Base-by-base conservation (phyloP, 2,797 vertebrate species). In the Kryptopterus vitreolus region DNA sequence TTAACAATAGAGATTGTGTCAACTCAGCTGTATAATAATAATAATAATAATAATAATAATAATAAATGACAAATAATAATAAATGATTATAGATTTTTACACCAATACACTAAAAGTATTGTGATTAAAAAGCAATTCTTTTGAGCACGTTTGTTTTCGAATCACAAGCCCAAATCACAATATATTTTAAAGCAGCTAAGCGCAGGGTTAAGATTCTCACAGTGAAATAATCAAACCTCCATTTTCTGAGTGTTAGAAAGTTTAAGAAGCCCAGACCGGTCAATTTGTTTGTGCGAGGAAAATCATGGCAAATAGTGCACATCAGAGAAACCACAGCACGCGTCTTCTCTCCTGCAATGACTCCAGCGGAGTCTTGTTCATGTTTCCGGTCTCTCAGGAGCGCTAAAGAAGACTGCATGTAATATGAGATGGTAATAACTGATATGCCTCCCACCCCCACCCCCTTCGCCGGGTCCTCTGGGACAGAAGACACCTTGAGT, bases 401-500 rank as follows among this genome's bases (percentile, higher is more conserved):
- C 61, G 62, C 53, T 35, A 76, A 74, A 59, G 55, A 70, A 70
- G 26, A 26, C 75, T 57, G 22, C 73, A 78, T 22, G 76, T 69
- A 75, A 80, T 76, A 78, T n/a, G 58, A 85, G 81, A 82, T 83
- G 79, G 81, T 77, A 86, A 84, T 88, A 84, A 82, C 79, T 29
- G 71, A 78, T 81, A 85, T 69, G n/a, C 76, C 58, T 16, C 33
- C 16, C 57, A 35, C 50, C 52, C 77, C 55, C 12, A 52, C 58
- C 22, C 33, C 16, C 57, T 35, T 55, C 52, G 74, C 55, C 12
- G 43, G 20, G 48, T 59, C 70, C 75, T 68, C 29, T 82, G 84
- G 74, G 78, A 84, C 74, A 82, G 84, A 70, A 82, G 73, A 82
- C 76, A 84, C 80, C 86, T 84, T 72, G 26, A 82, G 74, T 78